Base-by-base conservation (phyloP, 2,797 vertebrate genomes). In the Cetoscarus ocellatus region DNA sequence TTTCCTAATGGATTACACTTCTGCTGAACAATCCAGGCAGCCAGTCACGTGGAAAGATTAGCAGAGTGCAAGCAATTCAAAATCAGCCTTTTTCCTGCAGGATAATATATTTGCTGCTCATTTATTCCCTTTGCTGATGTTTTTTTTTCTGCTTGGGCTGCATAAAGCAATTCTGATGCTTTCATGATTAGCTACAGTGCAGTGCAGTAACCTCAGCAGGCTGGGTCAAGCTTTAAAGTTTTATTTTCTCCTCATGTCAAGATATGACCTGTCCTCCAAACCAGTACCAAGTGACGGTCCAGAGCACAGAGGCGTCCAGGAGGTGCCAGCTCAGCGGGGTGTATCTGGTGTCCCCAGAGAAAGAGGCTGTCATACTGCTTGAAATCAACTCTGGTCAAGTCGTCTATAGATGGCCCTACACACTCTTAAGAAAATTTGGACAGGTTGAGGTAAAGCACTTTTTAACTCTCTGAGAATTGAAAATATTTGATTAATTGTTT, bases 361-460 rank as follows among this genome's bases (percentile, higher is more conserved):
- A 73, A n/a, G 94, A 96, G 0, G 81, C 86, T 60, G 62, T 97
- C 69, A 75, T 42, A 0, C 88, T 98, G 75, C 90, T 93, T 35
- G 91, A 93, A 34, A 48, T 75, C 0, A 70, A 84, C 1, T 86
- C 91, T 0, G 79, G 53, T 1, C 80, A 93, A 44, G 13, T 80
- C 5, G 73, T 96, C 73, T 94, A 94, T 64, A 61, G 61, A 71
- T 98, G 97, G 97, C 96, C 96, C 1, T 98, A 98, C 71, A 70
- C 50, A 9, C 90, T 95, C 58, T 83, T 98, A 40, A 94, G 97
- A 43, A 96, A 96, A 84, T 97, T 96, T 36, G 96, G 96, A 76
- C 94, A 93, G 10, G 91, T 96, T 70, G 94, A 96, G 96, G 97
- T 98, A 88, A 85, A 59, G 35, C 7, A 27, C 36, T 51, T 19